phyloP scores from a whole-genome alignment of 2,888 invertebrate genomes.

The Odontocolon sp. region DNA sequence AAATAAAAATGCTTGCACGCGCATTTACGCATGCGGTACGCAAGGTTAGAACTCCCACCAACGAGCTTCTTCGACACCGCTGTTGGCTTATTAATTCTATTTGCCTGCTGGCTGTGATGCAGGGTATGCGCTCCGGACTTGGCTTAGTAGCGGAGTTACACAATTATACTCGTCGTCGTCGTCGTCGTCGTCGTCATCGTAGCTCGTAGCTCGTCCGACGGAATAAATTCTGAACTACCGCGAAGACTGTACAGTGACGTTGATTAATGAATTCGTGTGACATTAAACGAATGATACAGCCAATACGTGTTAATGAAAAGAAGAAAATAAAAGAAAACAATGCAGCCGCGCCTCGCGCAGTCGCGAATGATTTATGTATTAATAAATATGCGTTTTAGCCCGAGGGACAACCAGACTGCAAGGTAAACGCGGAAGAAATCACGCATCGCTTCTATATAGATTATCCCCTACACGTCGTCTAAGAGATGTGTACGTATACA shows the following conservation, averaged over 20 bases:
- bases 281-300: too few species aligned
- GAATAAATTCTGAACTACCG: too few species aligned
- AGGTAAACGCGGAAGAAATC: not conserved
- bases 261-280: too few species aligned
- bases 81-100: constrained; percentile 55
- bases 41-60: constrained; percentile 48
- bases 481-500: too few species aligned
- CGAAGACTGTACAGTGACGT: too few species aligned
- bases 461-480: too few species aligned
- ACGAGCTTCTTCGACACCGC: constrained; percentile 41
- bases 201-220: too few species aligned
- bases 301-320: too few species aligned
- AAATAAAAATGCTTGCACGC: constrained; percentile 55
- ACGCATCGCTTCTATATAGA: not conserved
- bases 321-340: too few species aligned
- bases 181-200: constrained; percentile 18
- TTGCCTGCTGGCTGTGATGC: constrained; percentile 30
- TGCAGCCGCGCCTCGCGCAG: not conserved
- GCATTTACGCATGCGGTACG: constrained; percentile 45
- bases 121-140: constrained; percentile 15
- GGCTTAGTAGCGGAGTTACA: constrained; percentile 34
- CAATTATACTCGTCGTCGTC: constrained; percentile 35
- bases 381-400: not conserved
- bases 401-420: not conserved
- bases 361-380: not conserved